Conservation (phyloP, 2,113 vertebrate species). For the Ammodytes marinus region DNA sequence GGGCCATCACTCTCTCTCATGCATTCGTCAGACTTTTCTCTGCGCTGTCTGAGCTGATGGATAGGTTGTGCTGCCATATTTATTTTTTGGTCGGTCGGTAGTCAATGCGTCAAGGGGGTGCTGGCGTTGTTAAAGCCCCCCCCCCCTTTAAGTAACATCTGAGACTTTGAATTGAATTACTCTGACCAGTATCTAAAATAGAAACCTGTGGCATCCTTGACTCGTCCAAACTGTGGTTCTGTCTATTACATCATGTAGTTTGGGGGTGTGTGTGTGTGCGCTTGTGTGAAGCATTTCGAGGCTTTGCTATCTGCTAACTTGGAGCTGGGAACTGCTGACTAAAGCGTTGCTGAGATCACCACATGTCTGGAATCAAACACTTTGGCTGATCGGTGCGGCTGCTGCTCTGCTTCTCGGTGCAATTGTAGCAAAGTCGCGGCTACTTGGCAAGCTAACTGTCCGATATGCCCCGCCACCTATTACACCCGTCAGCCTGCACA, state of each 20-base stretch:
- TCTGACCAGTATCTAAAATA: slow-evolving; percentile 16
- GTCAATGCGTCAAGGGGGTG: too few species aligned
- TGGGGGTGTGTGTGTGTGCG: too few species aligned
- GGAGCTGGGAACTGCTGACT: neutral
- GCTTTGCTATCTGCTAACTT: neutral
- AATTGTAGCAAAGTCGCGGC: slow-evolving; percentile 15
- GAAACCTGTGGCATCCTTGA: neutral
- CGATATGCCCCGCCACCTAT: slow-evolving; percentile 19
- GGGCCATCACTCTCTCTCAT: too few species aligned
- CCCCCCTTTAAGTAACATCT: too few species aligned
- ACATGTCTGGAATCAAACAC: slow-evolving; percentile 9
- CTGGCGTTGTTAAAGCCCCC: too few species aligned
- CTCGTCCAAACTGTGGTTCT: neutral
- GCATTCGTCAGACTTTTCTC: too few species aligned
- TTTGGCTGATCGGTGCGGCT: slow-evolving; percentile 1
- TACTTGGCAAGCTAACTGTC: neutral
- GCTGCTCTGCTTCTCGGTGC: neutral
- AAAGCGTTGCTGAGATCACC: neutral
- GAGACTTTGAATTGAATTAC: slow-evolving; percentile 8
- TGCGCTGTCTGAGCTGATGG: too few species aligned
- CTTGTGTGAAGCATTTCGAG: slow-evolving; percentile 12
- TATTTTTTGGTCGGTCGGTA: too few species aligned
- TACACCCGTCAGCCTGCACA: slow-evolving; percentile 57
- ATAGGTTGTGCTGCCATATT: too few species aligned
- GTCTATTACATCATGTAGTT: neutral